These are phyloP conservation scores for Sinotaia quadrata DNA, from an alignment of 2,888 invertebrate species.

Conservation along the genomic window DNA sequence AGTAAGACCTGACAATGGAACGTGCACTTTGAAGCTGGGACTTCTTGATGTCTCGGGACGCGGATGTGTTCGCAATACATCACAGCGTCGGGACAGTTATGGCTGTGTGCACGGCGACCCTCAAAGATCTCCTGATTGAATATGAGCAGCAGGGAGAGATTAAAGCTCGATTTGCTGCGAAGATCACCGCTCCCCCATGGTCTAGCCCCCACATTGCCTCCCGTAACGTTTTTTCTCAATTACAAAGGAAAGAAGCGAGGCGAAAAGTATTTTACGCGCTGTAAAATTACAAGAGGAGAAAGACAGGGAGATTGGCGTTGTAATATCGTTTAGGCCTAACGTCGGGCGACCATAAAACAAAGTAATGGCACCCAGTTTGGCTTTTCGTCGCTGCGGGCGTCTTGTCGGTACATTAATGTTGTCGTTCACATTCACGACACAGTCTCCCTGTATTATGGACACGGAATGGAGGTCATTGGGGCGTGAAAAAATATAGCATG, in stretches of 20 bases:
- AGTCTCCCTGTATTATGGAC: conserved; percentile 25
- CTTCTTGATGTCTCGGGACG: conserved; percentile 27
- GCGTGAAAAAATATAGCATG: conserved; percentile 27
- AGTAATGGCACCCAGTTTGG: conserved; percentile 30
- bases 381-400: conserved; percentile 22
- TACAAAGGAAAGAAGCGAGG: conserved; percentile 29
- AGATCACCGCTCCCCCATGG: conserved; percentile 1
- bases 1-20: not conserved
- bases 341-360: conserved; percentile 28
- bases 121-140: conserved; percentile 29
- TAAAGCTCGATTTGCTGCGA: conserved; percentile 25
- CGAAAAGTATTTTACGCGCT: conserved; percentile 33
- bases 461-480: conserved; percentile 14
- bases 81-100: conserved; percentile 25
- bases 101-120: conserved; percentile 14
- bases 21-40: not conserved
- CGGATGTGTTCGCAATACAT: conserved; percentile 26
- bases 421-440: conserved; percentile 30
- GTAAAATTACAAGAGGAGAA: conserved; percentile 28
- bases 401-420: conserved; percentile 29
- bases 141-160: conserved; percentile 28
- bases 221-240: conserved; percentile 25
- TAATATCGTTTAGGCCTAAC: conserved; percentile 28
- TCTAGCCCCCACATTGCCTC: not conserved
- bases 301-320: conserved; percentile 32